Evolutionary conservation across 2,888 invertebrate species (phyloP), one percentile per base, ranked within the genome.

Genomic region (Gryllus longicercus): DNA sequence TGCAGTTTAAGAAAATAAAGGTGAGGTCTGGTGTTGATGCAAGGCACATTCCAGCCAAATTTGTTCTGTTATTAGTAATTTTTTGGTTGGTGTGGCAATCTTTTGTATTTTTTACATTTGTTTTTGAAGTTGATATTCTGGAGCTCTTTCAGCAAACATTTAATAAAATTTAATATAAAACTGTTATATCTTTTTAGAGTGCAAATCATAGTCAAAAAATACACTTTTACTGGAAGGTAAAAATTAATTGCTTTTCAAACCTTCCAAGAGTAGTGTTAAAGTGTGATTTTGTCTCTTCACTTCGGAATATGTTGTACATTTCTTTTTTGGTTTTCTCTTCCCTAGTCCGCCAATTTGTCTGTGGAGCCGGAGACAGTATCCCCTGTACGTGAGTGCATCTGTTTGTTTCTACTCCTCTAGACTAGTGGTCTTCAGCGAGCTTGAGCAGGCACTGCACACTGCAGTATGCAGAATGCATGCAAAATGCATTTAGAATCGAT

Each of bases 271-370:
- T 63, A 63, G 63, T 63, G 63, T 63, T 63, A 63, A 63, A 63
- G 63, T 63, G 63, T 63, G 63, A 63, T 63, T 63, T 63, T 63
- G 63, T 63, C 63, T 63, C 63, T 63, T 63, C 63, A 63, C 63
- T 63, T 78, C 63, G 80, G 80, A 81, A 78, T 81, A 82, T 80
- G 79, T 82, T 83, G 82, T 82, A 82, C 82, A 83, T 82, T 82
- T 82, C 82, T 82, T 75, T 80, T 82, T 82, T 82, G 82, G 83
- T 83, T 83, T 81, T 83, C 81, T 83, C 82, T 83, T 82, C 81
- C 84, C 83, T 85, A 85, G 85, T 85, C 83, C 85, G 85, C 84
- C 85, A 85, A 84, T 85, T 84, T 84, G 85, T 85, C 83, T 84
- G 84, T 84, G 84, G 85, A 84, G 84, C 85, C 84, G 85, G 84